Percentiles rank a stretch among this genome's conserved stretches.
Evolutionary conservation across 2,888 invertebrate species (phyloP).

Genomic region (Sinhomidia bicolor): DNA sequence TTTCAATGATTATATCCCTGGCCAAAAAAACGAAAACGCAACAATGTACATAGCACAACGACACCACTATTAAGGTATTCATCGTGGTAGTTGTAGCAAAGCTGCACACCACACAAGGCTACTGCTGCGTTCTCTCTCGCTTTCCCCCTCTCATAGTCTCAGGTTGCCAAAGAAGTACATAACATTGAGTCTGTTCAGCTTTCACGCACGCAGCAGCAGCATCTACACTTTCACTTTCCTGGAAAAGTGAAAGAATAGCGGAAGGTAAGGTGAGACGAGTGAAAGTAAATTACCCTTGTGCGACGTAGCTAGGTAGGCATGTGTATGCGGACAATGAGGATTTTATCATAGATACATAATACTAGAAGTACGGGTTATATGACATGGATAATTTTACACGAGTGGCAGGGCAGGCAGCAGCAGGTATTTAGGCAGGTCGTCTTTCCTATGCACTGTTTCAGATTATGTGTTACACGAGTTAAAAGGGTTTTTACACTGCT

Average conservation of each 20-base stretch:
- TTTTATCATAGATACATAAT: too few relatives aligned
- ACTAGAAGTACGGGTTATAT: neutral
- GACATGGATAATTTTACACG: slow-evolving; percentile 3
- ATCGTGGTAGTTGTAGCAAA: neutral
- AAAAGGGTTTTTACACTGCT: slow-evolving; percentile 12
- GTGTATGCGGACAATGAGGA: neutral
- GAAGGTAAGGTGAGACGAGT: slow-evolving; percentile 14
- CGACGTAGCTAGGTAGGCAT: neutral
- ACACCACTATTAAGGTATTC: slow-evolving; percentile 5
- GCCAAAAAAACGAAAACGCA: neutral
- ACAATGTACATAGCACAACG: neutral
- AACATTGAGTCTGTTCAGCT: neutral
- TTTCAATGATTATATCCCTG: neutral
- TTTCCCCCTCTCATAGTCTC: too few relatives aligned
- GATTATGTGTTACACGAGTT: slow-evolving; percentile 13
- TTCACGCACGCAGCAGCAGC: neutral
- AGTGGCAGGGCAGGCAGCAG: neutral
- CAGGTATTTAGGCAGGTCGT: neutral
- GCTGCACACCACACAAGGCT: neutral
- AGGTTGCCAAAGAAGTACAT: too few relatives aligned
- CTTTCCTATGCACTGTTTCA: neutral
- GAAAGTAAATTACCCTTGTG: slow-evolving; percentile 38
- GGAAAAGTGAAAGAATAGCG: neutral
- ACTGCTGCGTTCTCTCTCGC: neutral
- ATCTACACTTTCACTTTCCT: slow-evolving; percentile 8